Evolutionary conservation across 37 sponge, comb jelly and placozoan species (phyloP).

Genomic region (Haliclona indistincta): DNA sequence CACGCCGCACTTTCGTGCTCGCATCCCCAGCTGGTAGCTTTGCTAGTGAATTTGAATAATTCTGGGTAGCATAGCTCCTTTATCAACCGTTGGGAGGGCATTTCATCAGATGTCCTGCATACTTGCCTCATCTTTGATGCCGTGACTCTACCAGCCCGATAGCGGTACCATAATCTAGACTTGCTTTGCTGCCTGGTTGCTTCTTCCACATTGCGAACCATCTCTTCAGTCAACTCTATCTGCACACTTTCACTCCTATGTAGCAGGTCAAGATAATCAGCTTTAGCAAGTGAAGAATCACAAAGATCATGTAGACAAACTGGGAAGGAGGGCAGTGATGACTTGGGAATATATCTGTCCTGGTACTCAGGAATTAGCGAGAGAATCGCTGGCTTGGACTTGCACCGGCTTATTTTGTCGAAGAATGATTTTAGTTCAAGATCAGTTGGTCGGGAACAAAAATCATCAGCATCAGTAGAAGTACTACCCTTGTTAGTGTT

Average conservation of each 20-base stretch:
- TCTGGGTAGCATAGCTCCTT: constrained; percentile 37
- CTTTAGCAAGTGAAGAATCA: not conserved
- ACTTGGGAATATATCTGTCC: constrained; percentile 11
- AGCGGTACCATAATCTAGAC: constrained; percentile 25
- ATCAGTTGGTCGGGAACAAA: constrained; percentile 10
- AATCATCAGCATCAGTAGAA: too few relatives aligned
- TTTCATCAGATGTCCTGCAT: constrained; percentile 11
- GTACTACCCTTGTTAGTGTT: not conserved
- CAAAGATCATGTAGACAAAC: not conserved
- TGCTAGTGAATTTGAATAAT: constrained; percentile 3
- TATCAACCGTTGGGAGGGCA: constrained; percentile 18
- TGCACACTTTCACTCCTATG: constrained; percentile 6
- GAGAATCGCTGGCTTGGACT: constrained; percentile 25
- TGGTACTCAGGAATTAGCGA: constrained; percentile 16
- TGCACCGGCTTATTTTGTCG: not conserved
- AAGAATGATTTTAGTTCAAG: constrained; percentile 3
- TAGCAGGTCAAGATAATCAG: constrained; percentile 6
- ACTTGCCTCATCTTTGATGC: constrained; percentile 25
- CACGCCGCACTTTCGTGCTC: constrained; percentile 22
- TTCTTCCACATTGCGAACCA: constrained; percentile 1
- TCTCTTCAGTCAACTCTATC: constrained; percentile 8
- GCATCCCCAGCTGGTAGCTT: constrained; percentile 28
- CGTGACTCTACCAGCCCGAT: constrained; percentile 33
- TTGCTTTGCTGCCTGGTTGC: constrained; percentile 9
- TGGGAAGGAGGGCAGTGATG: not conserved